These are phyloP conservation scores for Geotrypetes seraphini DNA, from an alignment of 2,797 vertebrate genomes.

Conservation along the genomic window DNA sequence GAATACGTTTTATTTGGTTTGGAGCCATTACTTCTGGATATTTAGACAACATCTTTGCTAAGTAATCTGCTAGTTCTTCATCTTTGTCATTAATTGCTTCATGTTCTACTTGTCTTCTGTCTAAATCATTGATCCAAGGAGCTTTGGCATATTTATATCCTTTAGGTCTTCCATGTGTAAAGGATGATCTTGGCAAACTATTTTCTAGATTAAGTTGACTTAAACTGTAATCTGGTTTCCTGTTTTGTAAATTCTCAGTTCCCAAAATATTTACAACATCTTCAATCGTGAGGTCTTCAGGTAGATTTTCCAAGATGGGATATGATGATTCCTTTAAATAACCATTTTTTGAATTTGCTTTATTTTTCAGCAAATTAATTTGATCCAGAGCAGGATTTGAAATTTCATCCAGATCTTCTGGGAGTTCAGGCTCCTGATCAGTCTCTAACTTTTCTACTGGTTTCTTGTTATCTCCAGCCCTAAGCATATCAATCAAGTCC, in stretches of 20 bases:
- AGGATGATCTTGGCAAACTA: constrained; percentile 43
- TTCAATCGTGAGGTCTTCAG: constrained; percentile 75
- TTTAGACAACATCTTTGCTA: constrained; percentile 69
- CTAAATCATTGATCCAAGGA: constrained; percentile 48
- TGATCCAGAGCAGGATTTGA: constrained; percentile 45
- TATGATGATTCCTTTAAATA: constrained; percentile 56
- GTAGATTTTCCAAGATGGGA: constrained; percentile 39
- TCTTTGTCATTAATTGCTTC: constrained; percentile 67
- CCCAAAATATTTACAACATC: constrained; percentile 78
- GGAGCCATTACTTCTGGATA: constrained; percentile 61
- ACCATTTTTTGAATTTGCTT: constrained; percentile 46
- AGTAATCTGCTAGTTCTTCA: constrained; percentile 70
- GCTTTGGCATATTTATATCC: constrained; percentile 40
- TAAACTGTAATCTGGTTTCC: constrained; percentile 51
- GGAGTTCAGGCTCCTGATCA: constrained; percentile 46
- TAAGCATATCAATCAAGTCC: constrained; percentile 80
- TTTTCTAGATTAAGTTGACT: constrained; percentile 62
- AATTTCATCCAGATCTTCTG: constrained; percentile 34
- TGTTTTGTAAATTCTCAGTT: constrained; percentile 52
- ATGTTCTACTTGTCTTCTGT: constrained; percentile 61
- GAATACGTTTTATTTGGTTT: constrained; percentile 57
- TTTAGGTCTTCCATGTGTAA: constrained; percentile 47
- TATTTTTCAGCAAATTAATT: constrained; percentile 48
- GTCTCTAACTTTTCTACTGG: constrained; percentile 59
- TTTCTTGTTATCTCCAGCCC: constrained; percentile 62